Evolutionary conservation across 2,113 vertebrate species (phyloP).

Genomic region (Neodontobutis hainanensis): DNA sequence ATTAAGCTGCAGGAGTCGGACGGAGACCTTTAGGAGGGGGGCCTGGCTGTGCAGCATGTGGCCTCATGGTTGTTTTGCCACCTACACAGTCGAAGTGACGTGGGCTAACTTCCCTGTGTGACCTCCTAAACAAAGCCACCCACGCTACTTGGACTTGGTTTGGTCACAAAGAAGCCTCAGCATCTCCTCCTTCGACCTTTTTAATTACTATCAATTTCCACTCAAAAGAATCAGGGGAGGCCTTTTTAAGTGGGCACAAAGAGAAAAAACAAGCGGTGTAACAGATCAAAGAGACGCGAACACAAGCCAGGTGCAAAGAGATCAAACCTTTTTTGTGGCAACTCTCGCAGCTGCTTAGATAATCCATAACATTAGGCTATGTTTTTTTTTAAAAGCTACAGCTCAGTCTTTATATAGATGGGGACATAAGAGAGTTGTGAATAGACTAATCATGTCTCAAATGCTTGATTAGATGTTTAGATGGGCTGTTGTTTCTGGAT

Average conservation of each 20-base stretch:
- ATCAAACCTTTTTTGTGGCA: conserved; percentile 57
- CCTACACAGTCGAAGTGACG: neutral
- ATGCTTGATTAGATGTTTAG: conserved; percentile 32
- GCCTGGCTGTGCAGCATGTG: conserved; percentile 1
- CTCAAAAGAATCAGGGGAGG: conserved; percentile 47
- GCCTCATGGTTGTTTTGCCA: neutral
- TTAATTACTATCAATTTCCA: conserved; percentile 62
- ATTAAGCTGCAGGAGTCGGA: conserved; percentile 6
- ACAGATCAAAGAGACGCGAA: conserved; percentile 69
- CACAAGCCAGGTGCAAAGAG: conserved; percentile 70
- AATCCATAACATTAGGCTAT: conserved; percentile 41
- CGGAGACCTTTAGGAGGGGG: conserved; percentile 5
- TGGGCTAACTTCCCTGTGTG: conserved; percentile 12
- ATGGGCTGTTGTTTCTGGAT: conserved; percentile 12
- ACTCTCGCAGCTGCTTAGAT: conserved; percentile 42
- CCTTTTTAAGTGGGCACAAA: conserved; percentile 67
- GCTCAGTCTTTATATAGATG: conserved; percentile 19
- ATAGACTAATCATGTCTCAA: conserved; percentile 35
- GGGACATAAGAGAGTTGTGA: conserved; percentile 6
- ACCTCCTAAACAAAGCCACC: conserved; percentile 38
- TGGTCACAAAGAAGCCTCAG: conserved; percentile 37
- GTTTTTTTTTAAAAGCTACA: conserved; percentile 29
- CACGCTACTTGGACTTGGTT: conserved; percentile 27
- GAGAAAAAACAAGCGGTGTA: conserved; percentile 54
- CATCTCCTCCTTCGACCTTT: conserved; percentile 46